Evolutionary conservation across 2,797 vertebrate genomes (phyloP), one percentile per base, ranked within the genome.

Genomic region (Enteromius treurensis): DNA sequence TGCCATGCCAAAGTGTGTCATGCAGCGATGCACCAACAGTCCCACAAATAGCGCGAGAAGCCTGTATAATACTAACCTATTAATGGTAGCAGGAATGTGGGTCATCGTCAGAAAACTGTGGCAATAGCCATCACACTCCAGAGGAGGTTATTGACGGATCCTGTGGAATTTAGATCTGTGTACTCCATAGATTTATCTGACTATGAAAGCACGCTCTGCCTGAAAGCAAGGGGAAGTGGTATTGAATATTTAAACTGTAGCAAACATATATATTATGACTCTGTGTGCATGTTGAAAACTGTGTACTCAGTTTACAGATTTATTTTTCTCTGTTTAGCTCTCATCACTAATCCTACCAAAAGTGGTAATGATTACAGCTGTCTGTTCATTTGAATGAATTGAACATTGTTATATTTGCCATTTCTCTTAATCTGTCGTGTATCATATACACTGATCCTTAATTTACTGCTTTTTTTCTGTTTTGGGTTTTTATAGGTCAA

Each of bases 11-110:
- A 83, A 85, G 58, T 86, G 82, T 88, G 80, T 77, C 73, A 55
- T 29, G 13, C 60, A 67, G 26, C 23, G 26, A 26, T 26, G 42
- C 21, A 26, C 62, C 53, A 42, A 40, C 40, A 34, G 65, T 11
- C 37, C 47, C 77, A 64, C 34, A 75, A 68, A 51, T 83, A 58
- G 51, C 67, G 34, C 0, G 13, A 68, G 64, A 60, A 23, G 53
- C 26, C 37, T 86, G 69, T 64, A 75, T 58, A 37, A 71, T 83
- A 73, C 80, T 75, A 75, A 81, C 83, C 62, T 70, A 77, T 80
- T 83, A 85, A 83, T 45, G 40, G 49, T 32, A 81, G 60, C 3
- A 19, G 45, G 37, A 79, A 75, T 83, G 45, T 83, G 70, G 83
- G 77, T 78, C 80, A 65, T 64, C 23, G 0, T 58, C 13, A 58